Base-by-base conservation (phyloP, 2,797 vertebrate genomes). In the Pelobates cultripes region DNA sequence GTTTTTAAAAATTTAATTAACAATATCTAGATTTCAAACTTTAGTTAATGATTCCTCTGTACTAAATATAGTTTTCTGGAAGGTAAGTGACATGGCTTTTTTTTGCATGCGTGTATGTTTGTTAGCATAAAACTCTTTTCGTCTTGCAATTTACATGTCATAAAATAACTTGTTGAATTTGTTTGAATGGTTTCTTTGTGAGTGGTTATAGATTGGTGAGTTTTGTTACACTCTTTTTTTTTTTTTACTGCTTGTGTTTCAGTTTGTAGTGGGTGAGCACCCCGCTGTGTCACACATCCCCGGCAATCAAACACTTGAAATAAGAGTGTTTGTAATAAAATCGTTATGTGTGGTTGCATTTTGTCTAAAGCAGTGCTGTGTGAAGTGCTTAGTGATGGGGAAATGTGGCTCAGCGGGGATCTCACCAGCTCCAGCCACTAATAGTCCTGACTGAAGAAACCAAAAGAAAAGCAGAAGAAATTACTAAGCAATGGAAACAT, bases 241-340 rank as follows among this genome's bases (percentile, higher is more conserved):
- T n/a, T 61, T 51, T 51, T 51, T 10, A 14, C 57, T 14, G 17
- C 61, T 7, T 64, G 17, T 28, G n/a, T 28, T 64, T 40, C 61
- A 64, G n/a, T 14, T 28, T n/a, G 6, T 64, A 64, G 17, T 64
- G n/a, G 28, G n/a, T 64, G 61, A 64, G 13, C 14, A 40, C 6
- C 61, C 61, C 28, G 61, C 61, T 64, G 61, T 68, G 66, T 17
- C 41, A 68, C 40, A 68, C 66, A 42, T 68, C 40, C 14, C 14
- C 68, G 3, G 41, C 13, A 45, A 43, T 89, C 85, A 68, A 79
- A 81, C 86, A 75, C 78, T 75, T 70, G 88, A 87, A 91, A 40
- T 4, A 64, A 40, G 8, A 64, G 17, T 64, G n/a, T 64, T 64
- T 64, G 61, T 64, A 64, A 40, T 64, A 40, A 64, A 64, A 40